Conservation (phyloP, 2,888 invertebrate genomes). For the Pollenia angustigena region DNA sequence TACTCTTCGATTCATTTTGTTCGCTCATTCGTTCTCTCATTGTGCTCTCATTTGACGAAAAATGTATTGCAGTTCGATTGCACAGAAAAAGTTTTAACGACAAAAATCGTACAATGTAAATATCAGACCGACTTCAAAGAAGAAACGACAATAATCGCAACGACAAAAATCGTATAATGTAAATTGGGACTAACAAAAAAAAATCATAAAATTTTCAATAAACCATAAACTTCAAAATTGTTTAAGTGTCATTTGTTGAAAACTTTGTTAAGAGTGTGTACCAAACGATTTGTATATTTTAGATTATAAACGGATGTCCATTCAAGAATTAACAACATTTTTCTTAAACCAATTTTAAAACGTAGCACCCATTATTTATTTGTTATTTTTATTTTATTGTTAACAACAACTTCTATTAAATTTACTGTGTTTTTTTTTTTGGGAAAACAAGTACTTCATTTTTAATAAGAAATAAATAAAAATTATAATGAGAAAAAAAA, state of each 20-base stretch:
- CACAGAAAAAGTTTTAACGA: too few species aligned
- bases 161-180: too few species aligned
- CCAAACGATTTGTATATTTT: not conserved
- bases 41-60: too few species aligned
- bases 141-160: too few species aligned
- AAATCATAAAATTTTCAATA: slow-evolving; percentile 26
- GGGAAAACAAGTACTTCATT: slow-evolving; percentile 20
- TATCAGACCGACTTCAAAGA: too few species aligned
- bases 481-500: not conserved
- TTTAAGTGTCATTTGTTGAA: slow-evolving; percentile 46
- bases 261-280: not conserved
- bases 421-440: slow-evolving; percentile 51
- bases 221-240: not conserved
- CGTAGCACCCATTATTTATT: slow-evolving; percentile 10
- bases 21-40: too few species aligned
- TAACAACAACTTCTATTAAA: slow-evolving; percentile 62
- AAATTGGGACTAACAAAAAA: too few species aligned
- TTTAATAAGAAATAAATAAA: slow-evolving; percentile 1
- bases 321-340: not conserved
- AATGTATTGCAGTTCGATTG: too few species aligned
- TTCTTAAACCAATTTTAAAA: not conserved
- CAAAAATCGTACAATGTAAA: too few species aligned
- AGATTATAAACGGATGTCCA: slow-evolving; percentile 49
- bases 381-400: slow-evolving; percentile 2
- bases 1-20: too few species aligned